These are phyloP conservation scores for Priocnemis perturbator DNA, from an alignment of 2,888 invertebrate genomes.

Conservation along the genomic window DNA sequence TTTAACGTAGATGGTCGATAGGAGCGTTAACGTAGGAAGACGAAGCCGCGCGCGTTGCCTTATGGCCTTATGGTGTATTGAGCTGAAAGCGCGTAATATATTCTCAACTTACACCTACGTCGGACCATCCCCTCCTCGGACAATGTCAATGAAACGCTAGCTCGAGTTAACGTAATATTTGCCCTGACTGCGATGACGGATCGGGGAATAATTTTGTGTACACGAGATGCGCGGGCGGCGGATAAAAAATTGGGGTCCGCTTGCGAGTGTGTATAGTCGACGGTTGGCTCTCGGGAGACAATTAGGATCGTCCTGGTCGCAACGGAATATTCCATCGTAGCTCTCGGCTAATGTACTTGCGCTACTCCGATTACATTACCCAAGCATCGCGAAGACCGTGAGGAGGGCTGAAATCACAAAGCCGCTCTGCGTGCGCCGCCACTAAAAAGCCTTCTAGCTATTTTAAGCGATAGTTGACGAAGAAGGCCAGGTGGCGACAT, in stretches of 20 bases:
- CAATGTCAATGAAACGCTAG: too few relatives aligned
- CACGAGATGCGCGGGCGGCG: conserved; percentile 30
- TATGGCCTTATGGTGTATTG: too few relatives aligned
- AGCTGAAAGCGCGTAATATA: too few relatives aligned
- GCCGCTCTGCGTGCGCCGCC: conserved; percentile 4
- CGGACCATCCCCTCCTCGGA: too few relatives aligned
- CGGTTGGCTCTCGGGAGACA: conserved; percentile 46
- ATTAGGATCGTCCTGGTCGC: conserved; percentile 48
- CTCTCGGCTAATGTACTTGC: conserved; percentile 50
- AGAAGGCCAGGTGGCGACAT: too few relatives aligned
- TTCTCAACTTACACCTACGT: too few relatives aligned
- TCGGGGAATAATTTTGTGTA: conserved; percentile 55
- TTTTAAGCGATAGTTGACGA: too few relatives aligned
- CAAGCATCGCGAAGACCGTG: conserved; percentile 20
- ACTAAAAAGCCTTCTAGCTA: too few relatives aligned
- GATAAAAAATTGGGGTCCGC: conserved; percentile 24
- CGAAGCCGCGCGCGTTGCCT: too few relatives aligned
- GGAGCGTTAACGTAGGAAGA: too few relatives aligned
- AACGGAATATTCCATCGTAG: conserved; percentile 33
- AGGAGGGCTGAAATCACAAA: conserved; percentile 45
- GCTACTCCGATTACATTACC: conserved; percentile 52
- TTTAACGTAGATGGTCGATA: too few relatives aligned
- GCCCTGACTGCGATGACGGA: conserved; percentile 37
- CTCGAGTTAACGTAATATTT: too few relatives aligned
- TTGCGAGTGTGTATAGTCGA: conserved; percentile 34